Base-by-base conservation (phyloP, 1,140 invertebrate species). In the Trinorchestia longiramus region DNA sequence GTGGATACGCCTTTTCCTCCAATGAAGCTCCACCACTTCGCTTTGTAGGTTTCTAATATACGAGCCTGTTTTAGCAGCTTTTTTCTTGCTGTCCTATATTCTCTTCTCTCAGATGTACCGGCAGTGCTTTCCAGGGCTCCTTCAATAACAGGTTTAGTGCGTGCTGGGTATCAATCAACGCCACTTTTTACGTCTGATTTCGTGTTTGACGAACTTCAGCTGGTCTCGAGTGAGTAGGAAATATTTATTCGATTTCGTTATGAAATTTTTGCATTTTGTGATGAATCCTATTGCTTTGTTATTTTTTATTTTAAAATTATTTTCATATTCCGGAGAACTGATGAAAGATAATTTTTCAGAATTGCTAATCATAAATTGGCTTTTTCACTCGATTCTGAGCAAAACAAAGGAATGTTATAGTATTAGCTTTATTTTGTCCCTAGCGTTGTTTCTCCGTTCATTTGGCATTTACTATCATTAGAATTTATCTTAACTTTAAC, bases 81-180 rank as follows among this genome's bases (percentile, higher is more conserved):
- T 77, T 53, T 77, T 77, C 62, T 77, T 77, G 11, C 28, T 77
- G 15, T 77, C 28, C 28, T 19, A 11, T 77, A 3, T 77, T 77
- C 62, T 77, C 36, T 77, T 77, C 62, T 77, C 28, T 77, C 1
- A 77, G 62, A 77, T 77, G 88, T 43, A 41, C n/a, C 43, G 88
- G 88, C 43, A 4, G 88, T 90, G 88, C 88, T 90, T 90, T 90
- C 88, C 88, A 90, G 88, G 43, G n/a, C 36, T 90, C 43, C 88
- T 90, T 41, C 43, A 90, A 90, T 90, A 90, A 90, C 88, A 90
- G 41, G 88, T 90, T 90, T 90, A 42, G 88, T 90, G 62, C 62
- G 88, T 41, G 15, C 41, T 11, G 43, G 36, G 88, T 28, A 41
- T 41, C 88, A 41, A 43, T 90, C 88, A 90, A 42, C 36, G 88